Conservation (phyloP, 2,797 vertebrate species). For the Alca torda region DNA sequence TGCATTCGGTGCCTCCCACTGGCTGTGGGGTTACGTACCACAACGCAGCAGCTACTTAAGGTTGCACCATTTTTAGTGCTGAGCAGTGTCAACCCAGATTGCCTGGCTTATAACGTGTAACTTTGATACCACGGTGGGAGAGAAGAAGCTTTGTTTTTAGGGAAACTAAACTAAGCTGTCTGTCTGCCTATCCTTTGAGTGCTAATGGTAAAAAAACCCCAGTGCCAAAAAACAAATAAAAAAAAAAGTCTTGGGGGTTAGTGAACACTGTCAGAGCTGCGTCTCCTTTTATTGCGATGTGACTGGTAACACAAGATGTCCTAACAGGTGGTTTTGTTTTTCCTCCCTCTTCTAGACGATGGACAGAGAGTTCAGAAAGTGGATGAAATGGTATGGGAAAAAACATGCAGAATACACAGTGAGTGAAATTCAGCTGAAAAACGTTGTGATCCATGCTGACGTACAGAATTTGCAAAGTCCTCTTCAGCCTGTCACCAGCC, state of each 20-base stretch:
- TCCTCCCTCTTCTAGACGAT: constrained; percentile 83
- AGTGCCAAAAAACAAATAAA: background rate
- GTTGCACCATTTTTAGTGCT: background rate
- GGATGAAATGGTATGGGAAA: constrained; percentile 99
- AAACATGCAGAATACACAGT: constrained; percentile 99
- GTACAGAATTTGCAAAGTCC: background rate
- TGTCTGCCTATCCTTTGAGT: background rate
- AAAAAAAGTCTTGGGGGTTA: background rate
- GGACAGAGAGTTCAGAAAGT: constrained; percentile 98
- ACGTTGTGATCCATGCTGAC: background rate
- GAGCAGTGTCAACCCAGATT: background rate
- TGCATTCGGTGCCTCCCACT: background rate
- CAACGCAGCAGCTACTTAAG: background rate
- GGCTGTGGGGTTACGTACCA: background rate
- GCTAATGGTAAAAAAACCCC: background rate
- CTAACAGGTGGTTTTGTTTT: constrained; percentile 28
- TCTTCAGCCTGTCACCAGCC: background rate
- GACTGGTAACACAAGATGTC: background rate
- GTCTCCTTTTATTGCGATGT: background rate
- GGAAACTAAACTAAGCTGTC: background rate
- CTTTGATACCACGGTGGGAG: background rate
- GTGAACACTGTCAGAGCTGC: background rate
- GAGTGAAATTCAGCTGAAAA: constrained; percentile 72
- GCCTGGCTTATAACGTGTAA: background rate
- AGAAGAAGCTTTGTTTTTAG: background rate